phyloP scores from a whole-genome alignment of 2,113 vertebrate species.

The Neogale vison region DNA sequence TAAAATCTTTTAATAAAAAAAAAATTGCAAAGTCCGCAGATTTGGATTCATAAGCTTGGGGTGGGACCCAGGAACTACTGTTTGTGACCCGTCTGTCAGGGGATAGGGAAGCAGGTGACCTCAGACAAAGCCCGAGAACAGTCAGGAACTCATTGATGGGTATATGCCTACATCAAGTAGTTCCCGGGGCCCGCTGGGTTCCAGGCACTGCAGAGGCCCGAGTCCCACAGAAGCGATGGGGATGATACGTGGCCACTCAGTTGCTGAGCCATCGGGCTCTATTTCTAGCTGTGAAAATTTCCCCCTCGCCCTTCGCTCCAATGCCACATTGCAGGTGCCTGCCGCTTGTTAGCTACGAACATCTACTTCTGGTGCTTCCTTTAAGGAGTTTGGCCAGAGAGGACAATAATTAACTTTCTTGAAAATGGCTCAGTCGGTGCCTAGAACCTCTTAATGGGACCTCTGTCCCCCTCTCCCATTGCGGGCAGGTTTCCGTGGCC shows the following conservation, averaged over 20 bases:
- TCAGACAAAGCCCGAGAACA: not conserved
- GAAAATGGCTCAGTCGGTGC: not conserved
- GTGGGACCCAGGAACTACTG: fast-evolving
- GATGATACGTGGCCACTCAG: not conserved
- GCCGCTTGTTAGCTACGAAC: too few relatives aligned
- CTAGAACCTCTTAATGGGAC: conserved; percentile 52
- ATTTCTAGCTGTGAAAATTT: not conserved
- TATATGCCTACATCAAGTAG: fast-evolving
- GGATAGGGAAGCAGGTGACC: not conserved
- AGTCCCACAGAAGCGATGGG: fast-evolving
- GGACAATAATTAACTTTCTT: not conserved
- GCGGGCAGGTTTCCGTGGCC: conserved; percentile 62
- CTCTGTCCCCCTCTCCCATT: not conserved
- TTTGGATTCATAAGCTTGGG: fast-evolving
- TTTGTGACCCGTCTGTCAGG: not conserved
- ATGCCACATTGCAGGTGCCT: too few relatives aligned
- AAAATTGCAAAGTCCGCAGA: not conserved
- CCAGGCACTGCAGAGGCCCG: not conserved
- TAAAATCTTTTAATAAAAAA: too few relatives aligned
- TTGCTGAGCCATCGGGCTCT: not conserved
- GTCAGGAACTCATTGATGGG: fast-evolving
- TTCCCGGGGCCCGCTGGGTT: fast-evolving
- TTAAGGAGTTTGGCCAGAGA: not conserved
- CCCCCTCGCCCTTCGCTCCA: not conserved
- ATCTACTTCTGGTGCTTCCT: not conserved